Evolutionary conservation across 2,113 vertebrate genomes (phyloP), one percentile per base, ranked within the genome.

Genomic region (Callopanchax toddi): DNA sequence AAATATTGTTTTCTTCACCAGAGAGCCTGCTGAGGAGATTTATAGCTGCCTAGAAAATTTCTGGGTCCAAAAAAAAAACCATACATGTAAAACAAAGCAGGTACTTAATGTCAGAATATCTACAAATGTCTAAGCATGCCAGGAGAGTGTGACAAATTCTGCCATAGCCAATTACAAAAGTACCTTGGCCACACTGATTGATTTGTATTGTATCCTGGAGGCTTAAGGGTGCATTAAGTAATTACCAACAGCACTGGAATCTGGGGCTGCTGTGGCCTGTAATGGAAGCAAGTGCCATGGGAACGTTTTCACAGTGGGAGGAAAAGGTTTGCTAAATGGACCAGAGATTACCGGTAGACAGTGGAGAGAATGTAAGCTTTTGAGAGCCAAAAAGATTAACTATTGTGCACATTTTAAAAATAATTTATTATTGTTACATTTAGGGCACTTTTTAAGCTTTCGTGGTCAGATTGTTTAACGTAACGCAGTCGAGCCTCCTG

Each of bases 201-300:
- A 83, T 83, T 56, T 73, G 74, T 29, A 72, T 72, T 77, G 59
- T 53, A 67, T 76, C 70, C 70, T 37, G 50, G 40, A 80, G 73
- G 83, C 83, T 83, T 74, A 83, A 71, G 67, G 60, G 50, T 76
- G 62, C 81, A 88, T 87, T 84, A 86, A 86, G 83, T 89, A 78
- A 87, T 89, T 88, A 89, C 75, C 64, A 71, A 65, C 69, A 78
- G 44, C 26, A 45, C 46, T 57, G 69, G 73, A 78, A 81, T 76
- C 39, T 53, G 53, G 65, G 61, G 63, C 79, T 67, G 26, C 23
- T 23, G 58, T 74, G 54, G 66, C 53, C 70, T 77, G 80, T 82
- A 89, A 87, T 85, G 82, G 78, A 85, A 57, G 66, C 69, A 67
- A 69, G 42, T 46, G 17, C 78, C 71, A 56, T 10, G 66, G 78